Conservation (phyloP, 2,113 vertebrate genomes). For the Prietella phreatophila region DNA sequence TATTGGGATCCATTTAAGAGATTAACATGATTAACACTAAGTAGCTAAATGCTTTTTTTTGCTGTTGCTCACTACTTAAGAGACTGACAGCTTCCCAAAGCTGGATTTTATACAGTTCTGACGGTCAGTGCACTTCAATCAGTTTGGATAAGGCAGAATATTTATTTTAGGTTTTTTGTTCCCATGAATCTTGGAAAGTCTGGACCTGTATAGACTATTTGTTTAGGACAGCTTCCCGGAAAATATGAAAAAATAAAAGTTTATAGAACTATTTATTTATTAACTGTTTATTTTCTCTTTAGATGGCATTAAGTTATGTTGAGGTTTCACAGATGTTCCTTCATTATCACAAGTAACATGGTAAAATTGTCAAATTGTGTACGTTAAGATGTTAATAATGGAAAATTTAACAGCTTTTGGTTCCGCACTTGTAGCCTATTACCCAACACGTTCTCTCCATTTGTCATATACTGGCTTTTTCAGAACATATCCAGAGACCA, state of each 20-base stretch:
- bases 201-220: neutral
- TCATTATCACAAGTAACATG: neutral
- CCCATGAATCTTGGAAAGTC: neutral
- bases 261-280: neutral
- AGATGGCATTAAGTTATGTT: neutral
- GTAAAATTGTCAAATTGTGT: neutral
- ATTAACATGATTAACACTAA: conserved; percentile 37
- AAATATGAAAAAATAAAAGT: neutral
- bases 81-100: neutral
- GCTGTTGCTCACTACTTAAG: neutral
- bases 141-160: too few relatives aligned
- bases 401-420: too few relatives aligned
- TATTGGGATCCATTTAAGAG: conserved; percentile 28
- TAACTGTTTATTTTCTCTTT: neutral
- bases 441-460: neutral
- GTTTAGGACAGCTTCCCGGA: neutral
- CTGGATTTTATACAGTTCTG: neutral
- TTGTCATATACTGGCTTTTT: neutral
- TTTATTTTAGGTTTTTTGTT: neutral
- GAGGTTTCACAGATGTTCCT: neutral
- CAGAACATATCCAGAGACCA: neutral
- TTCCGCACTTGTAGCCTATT: neutral
- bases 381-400: neutral
- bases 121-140: neutral
- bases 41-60: conserved; percentile 3